Percentiles rank a stretch among this genome's conserved stretches.
phyloP scores from a whole-genome alignment of 2,888 invertebrate species.

The Eupithecia dodoneata region DNA sequence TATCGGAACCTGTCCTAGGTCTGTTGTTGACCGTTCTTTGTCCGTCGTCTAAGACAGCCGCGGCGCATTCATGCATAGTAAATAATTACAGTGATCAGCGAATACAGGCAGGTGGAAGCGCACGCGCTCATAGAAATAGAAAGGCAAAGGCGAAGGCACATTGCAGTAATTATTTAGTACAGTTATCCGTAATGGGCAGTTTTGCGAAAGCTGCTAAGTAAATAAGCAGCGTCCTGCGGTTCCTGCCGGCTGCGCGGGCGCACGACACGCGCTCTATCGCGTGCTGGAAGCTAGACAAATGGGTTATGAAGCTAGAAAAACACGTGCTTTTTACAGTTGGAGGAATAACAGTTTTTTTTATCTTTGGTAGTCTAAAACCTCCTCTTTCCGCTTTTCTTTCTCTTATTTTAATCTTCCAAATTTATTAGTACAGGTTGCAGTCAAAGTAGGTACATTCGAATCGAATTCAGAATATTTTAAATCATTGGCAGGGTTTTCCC shows the following conservation, averaged over 20 bases:
- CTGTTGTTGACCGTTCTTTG: slow-evolving; percentile 78
- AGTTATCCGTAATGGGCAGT: slow-evolving; percentile 83
- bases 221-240: slow-evolving; percentile 80
- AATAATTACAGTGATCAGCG: slow-evolving; percentile 81
- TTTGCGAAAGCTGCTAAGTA: slow-evolving; percentile 83
- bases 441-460: not conserved
- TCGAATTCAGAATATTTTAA: not conserved
- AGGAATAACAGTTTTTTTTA: not conserved
- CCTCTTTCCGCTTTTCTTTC: not conserved
- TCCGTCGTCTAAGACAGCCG: slow-evolving; percentile 80
- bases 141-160: slow-evolving; percentile 83
- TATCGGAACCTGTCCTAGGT: slow-evolving; percentile 73
- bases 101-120: slow-evolving; percentile 73
- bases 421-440: not conserved
- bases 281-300: slow-evolving; percentile 23
- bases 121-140: slow-evolving; percentile 83
- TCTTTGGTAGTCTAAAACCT: not conserved
- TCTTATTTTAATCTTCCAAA: not conserved
- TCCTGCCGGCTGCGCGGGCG: slow-evolving; percentile 70
- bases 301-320: not conserved
- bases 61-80: slow-evolving; percentile 83
- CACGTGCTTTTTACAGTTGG: no score
- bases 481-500: not conserved
- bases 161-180: slow-evolving; percentile 84
- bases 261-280: slow-evolving; percentile 40